Evolutionary conservation across 2,113 vertebrate species (phyloP), one percentile per base, ranked within the genome.

Genomic region (Corvus cornix): DNA sequence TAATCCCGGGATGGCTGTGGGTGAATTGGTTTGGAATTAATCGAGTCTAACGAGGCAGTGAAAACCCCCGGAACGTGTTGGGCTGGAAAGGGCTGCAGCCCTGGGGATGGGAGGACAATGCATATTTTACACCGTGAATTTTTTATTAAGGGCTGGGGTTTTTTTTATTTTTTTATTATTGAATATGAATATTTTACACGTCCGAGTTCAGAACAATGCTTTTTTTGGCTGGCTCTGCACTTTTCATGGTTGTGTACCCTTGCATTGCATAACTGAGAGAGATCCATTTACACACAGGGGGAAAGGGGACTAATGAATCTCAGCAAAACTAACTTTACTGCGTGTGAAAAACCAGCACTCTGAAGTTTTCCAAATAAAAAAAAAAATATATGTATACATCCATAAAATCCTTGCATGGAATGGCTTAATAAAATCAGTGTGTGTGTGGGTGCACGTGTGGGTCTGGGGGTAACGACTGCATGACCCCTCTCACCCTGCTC

Each of bases 171-270:
- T 95, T 95, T 96, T 91, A 92, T 96, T 93, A 93, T 80, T 51
- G 90, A 87, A 95, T 93, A 96, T 95, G 85, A 91, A 94, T 90
- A 96, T 97, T 97, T 97, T 98, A 96, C 97, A 95, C 81, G 33
- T 94, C 96, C n/a, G 15, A 95, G 96, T 86, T 92, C 92, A 53
- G 87, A 95, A 93, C 87, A 89, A 95, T 96, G 98, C 97, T 98
- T 97, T 91, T 97, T 97, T 98, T 98, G 98, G 98, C 98, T 96
- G 96, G 80, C 84, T 94, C 82, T n/a, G 37, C 88, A 74, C 70
- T 76, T 96, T 97, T 96, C 97, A 95, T 97, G 96, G 94, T 93
- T 77, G 68, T 81, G 80, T 94, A 87, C 95, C 97, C 79, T 86
- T 5, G 95, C 90, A 17, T 97, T 97, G 97, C 98, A 94, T 94